Evolutionary conservation across 2,113 vertebrate genomes (phyloP).

Genomic region (Oreochromis aureus): DNA sequence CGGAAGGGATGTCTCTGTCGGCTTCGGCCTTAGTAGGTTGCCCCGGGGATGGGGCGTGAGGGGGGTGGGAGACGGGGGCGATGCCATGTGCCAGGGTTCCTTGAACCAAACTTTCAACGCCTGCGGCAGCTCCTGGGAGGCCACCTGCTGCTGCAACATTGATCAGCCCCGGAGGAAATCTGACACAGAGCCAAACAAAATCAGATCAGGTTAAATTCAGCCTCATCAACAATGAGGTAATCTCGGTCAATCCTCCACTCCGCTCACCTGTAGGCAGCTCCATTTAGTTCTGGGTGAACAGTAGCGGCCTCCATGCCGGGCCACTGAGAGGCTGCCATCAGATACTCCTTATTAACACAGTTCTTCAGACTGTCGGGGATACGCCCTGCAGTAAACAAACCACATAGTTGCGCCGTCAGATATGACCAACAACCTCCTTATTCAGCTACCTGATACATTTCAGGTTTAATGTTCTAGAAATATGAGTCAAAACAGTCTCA

Average conservation of each 20-base stretch:
- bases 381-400: slow-evolving; percentile 68
- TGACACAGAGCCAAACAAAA: slow-evolving; percentile 36
- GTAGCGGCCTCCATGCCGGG: slow-evolving; percentile 82
- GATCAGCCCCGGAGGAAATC: slow-evolving; percentile 85
- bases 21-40: slow-evolving; percentile 86
- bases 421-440: neutral
- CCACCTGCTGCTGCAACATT: slow-evolving; percentile 80
- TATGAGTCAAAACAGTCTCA: neutral
- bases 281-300: slow-evolving; percentile 88
- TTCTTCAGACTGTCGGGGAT: slow-evolving; percentile 91
- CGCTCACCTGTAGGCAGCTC: slow-evolving; percentile 81
- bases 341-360: slow-evolving; percentile 94
- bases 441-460: neutral
- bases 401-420: neutral
- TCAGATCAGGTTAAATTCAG: neutral
- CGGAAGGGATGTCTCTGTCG: slow-evolving; percentile 91
- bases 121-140: slow-evolving; percentile 74
- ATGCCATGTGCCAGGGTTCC: slow-evolving; percentile 78
- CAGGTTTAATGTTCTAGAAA: neutral
- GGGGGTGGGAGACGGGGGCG: slow-evolving; percentile 81
- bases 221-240: neutral
- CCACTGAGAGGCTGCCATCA: slow-evolving; percentile 89
- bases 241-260: neutral
- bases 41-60: slow-evolving; percentile 84
- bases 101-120: slow-evolving; percentile 84